A percentile compares a stretch with the other conserved stretches of the same genome.
Conservation (phyloP, 2,888 invertebrate genomes). For the Temnothorax ravouxi region DNA sequence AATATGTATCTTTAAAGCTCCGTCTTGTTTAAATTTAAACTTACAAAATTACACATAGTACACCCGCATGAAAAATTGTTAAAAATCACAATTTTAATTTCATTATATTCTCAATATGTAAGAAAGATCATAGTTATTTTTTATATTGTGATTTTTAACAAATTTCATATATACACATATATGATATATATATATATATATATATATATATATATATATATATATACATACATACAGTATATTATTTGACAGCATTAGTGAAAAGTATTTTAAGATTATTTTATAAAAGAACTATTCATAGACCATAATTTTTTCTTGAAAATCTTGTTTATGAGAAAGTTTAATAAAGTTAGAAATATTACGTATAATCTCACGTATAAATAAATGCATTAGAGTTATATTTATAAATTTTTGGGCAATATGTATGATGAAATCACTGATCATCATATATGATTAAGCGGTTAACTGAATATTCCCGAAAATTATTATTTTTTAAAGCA, state of each 20-base stretch:
- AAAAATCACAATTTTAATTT: background rate
- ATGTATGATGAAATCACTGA: constrained; percentile 13
- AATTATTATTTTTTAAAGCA: background rate
- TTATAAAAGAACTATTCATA: background rate
- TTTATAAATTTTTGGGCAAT: background rate
- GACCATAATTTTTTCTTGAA: background rate
- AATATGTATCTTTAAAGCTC: background rate
- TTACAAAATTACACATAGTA: background rate
- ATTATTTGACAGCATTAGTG: constrained; percentile 7
- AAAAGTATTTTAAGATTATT: background rate
- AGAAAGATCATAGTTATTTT: background rate
- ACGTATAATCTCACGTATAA: too few relatives aligned
- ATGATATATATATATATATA: background rate
- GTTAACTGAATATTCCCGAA: background rate
- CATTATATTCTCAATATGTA: background rate
- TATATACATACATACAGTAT: background rate
- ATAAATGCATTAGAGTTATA: too few relatives aligned
- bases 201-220: background rate
- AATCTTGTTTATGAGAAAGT: background rate
- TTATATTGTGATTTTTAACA: constrained; percentile 17
- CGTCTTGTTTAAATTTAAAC: background rate
- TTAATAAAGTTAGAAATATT: background rate
- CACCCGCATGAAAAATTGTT: background rate
- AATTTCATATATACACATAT: background rate
- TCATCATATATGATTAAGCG: background rate